A percentile compares a stretch with the other conserved stretches of the same genome.
Evolutionary conservation across 1,140 invertebrate species (phyloP).

Genomic region (Propsilocerus akamusi): DNA sequence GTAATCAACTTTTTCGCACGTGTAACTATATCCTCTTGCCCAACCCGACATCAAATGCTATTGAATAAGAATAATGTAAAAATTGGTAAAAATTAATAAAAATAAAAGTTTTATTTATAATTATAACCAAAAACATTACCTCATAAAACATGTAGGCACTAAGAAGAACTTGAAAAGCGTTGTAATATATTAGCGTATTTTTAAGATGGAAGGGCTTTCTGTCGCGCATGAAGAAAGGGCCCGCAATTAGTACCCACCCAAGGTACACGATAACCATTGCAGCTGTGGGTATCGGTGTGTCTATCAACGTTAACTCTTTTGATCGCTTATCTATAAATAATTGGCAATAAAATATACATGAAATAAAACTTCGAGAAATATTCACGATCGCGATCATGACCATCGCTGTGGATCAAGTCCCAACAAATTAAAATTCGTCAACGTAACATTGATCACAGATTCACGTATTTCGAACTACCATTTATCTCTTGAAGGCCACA

Average conservation of each 20-base stretch:
- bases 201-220: slow-evolving; percentile 71
- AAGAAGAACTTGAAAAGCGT: slow-evolving; percentile 71
- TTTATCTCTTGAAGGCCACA: too few species aligned
- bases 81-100: background rate
- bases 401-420: too few species aligned
- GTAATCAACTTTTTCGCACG: slow-evolving; percentile 87
- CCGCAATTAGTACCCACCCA: slow-evolving; percentile 58
- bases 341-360: slow-evolving; percentile 12
- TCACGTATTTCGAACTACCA: too few species aligned
- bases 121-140: slow-evolving; percentile 31
- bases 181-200: slow-evolving; percentile 67
- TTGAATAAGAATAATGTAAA: slow-evolving; percentile 18
- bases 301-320: slow-evolving; percentile 78
- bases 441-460: too few species aligned
- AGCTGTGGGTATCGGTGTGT: slow-evolving; percentile 69
- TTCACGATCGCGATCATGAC: too few species aligned
- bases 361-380: too few species aligned
- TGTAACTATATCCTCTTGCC: slow-evolving; percentile 75
- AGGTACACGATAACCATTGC: slow-evolving; percentile 64
- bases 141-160: slow-evolving; percentile 77
- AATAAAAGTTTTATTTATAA: background rate
- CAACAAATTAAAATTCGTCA: too few species aligned
- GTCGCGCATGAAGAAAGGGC: slow-evolving; percentile 74
- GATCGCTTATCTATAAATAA: slow-evolving; percentile 61
- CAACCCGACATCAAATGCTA: slow-evolving; percentile 72